These are phyloP conservation scores for Neomicropteryx cornuta DNA, from an alignment of 1,140 invertebrate species.

Conservation along the genomic window DNA sequence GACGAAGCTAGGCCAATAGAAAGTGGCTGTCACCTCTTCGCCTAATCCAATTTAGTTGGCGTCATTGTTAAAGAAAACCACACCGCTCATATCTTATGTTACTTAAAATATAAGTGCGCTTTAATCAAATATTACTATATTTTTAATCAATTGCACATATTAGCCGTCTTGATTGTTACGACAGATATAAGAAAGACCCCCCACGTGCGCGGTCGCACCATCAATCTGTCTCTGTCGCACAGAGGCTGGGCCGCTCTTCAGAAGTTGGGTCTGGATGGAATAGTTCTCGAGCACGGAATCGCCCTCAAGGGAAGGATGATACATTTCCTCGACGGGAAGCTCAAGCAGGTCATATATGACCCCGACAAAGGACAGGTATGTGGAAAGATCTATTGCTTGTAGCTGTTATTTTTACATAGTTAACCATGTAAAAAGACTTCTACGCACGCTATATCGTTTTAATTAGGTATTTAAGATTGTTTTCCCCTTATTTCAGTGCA, in stretches of 20 bases:
- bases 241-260: slow-evolving; percentile 66
- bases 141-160: neutral
- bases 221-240: slow-evolving; percentile 80
- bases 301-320: slow-evolving; percentile 82
- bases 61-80: neutral
- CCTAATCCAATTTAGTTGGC: neutral
- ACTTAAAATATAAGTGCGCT: slow-evolving; percentile 1
- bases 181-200: slow-evolving; percentile 14
- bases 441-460: too few relatives aligned
- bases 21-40: neutral
- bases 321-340: slow-evolving; percentile 56
- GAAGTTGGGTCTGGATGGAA: slow-evolving; percentile 52
- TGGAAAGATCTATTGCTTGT: too few relatives aligned
- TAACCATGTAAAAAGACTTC: too few relatives aligned
- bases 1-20: too few relatives aligned
- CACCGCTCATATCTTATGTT: slow-evolving; percentile 1
- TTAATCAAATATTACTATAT: too few relatives aligned
- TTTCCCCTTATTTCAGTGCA: slow-evolving; percentile 14
- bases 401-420: too few relatives aligned
- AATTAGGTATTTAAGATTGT: neutral
- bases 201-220: slow-evolving; percentile 55
- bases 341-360: slow-evolving; percentile 63
- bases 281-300: slow-evolving; percentile 58
- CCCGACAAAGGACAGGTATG: slow-evolving; percentile 48
- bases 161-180: slow-evolving; percentile 3